These are phyloP conservation scores for Candidula unifasciata DNA, from an alignment of 2,888 invertebrate genomes.

Conservation along the genomic window DNA sequence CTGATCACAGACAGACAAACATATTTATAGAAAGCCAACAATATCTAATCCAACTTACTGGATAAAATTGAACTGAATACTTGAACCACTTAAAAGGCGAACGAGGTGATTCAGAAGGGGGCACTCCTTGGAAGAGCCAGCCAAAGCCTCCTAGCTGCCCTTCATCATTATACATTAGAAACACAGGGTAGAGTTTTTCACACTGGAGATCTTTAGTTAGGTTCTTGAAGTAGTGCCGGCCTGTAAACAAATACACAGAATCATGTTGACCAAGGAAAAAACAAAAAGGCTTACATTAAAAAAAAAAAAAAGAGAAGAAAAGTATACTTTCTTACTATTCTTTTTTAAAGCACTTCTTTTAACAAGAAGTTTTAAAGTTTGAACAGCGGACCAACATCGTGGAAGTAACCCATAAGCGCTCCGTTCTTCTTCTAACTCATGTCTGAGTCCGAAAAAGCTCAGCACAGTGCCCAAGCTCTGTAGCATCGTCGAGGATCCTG, in stretches of 20 bases:
- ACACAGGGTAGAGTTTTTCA: conserved; percentile 71
- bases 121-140: conserved; percentile 73
- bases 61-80: conserved; percentile 65
- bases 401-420: too few species aligned
- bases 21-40: too few species aligned
- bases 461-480: too few species aligned
- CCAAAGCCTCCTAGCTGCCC: conserved; percentile 72
- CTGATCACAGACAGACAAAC: too few species aligned
- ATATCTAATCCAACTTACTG: conserved; percentile 58
- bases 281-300: background rate
- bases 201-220: conserved; percentile 65
- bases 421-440: too few species aligned
- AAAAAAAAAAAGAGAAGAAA: background rate
- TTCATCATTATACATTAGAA: conserved; percentile 70
- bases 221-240: conserved; percentile 71
- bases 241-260: conserved; percentile 52
- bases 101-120: conserved; percentile 59
- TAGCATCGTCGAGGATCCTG: too few species aligned
- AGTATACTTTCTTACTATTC: too few species aligned
- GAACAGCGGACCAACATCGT: too few species aligned
- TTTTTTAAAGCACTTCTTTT: too few species aligned
- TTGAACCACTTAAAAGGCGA: conserved; percentile 66
- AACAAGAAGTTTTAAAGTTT: too few species aligned
- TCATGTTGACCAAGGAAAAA: background rate
- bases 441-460: too few species aligned